phyloP scores from a whole-genome alignment of 1,140 invertebrate genomes.

The Lutraria rhynchaena region DNA sequence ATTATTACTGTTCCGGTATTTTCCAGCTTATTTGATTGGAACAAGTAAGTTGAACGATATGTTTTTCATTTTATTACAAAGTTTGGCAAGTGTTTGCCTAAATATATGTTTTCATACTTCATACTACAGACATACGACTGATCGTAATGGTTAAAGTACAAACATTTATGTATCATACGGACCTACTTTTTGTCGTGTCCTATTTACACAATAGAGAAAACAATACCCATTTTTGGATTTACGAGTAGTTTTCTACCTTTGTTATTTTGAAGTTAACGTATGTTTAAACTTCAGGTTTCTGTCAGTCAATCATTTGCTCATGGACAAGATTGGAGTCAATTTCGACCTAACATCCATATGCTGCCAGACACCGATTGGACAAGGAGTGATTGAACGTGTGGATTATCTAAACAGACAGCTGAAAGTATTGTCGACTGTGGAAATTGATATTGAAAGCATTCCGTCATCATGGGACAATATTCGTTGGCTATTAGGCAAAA shows the following conservation, averaged over 20 bases:
- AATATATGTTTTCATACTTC: background rate
- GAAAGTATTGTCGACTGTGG: background rate
- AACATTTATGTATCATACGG: too few relatives aligned
- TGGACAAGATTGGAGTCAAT: background rate
- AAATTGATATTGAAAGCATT: slow-evolving; percentile 16
- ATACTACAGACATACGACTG: background rate
- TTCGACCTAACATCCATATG: slow-evolving; percentile 24
- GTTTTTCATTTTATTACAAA: background rate
- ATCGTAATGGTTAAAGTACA: background rate
- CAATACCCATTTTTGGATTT: too few relatives aligned
- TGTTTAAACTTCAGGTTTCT: slow-evolving; percentile 4
- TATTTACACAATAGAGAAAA: background rate
- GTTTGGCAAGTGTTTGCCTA: background rate
- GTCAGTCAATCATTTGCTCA: background rate
- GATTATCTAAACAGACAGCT: background rate
- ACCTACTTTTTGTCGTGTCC: background rate
- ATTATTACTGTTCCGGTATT: slow-evolving; percentile 4
- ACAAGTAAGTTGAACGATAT: background rate
- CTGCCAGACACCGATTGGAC: slow-evolving; percentile 15
- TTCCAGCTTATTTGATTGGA: background rate
- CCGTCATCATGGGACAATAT: slow-evolving; percentile 2
- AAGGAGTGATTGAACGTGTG: slow-evolving; percentile 8
- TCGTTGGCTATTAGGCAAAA: background rate
- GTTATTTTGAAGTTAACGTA: too few relatives aligned
- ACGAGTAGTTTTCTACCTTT: too few relatives aligned